These are phyloP conservation scores for Montipora capricornis DNA, from an alignment of 64 coral and sea anemone species.

Conservation along the genomic window DNA sequence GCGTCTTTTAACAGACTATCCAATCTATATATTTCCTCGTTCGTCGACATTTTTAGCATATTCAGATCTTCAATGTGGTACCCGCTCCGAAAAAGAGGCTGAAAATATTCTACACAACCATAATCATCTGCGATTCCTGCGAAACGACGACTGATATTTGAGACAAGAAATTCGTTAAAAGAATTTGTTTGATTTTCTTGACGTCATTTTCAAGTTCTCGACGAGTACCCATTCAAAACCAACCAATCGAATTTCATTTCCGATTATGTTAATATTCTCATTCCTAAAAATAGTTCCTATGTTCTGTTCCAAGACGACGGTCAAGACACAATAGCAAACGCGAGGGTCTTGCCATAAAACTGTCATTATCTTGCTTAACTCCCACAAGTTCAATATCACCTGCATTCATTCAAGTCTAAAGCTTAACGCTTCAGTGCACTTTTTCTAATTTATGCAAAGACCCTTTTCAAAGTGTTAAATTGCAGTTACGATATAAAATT, in stretches of 20 bases:
- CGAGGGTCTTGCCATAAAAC: slow-evolving; percentile 7
- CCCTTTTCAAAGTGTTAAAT: not conserved
- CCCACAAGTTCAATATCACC: not conserved
- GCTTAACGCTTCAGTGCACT: not conserved
- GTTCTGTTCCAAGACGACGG: not conserved
- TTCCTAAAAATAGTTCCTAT: not conserved
- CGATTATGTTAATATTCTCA: slow-evolving; percentile 27
- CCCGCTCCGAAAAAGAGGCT: not conserved
- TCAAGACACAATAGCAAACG: not conserved
- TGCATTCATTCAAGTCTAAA: no score
- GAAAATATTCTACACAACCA: not conserved
- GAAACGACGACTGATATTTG: slow-evolving; percentile 30
- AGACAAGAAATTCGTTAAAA: slow-evolving; percentile 52
- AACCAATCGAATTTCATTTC: slow-evolving; percentile 28
- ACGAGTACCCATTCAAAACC: slow-evolving; percentile 23
- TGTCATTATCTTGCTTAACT: not conserved
- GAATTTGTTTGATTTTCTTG: slow-evolving; percentile 7
- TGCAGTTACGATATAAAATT: not conserved
- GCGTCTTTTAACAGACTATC: not conserved
- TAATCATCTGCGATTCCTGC: not conserved
- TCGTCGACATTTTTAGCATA: not conserved
- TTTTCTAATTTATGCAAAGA: not conserved
- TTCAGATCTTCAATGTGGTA: not conserved
- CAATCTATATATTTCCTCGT: not conserved
- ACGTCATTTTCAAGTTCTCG: slow-evolving; percentile 27